A percentile compares a stretch with the other conserved stretches of the same genome.
Conservation (phyloP, 2,797 vertebrate species). For the Pyrrhura leucotis region DNA sequence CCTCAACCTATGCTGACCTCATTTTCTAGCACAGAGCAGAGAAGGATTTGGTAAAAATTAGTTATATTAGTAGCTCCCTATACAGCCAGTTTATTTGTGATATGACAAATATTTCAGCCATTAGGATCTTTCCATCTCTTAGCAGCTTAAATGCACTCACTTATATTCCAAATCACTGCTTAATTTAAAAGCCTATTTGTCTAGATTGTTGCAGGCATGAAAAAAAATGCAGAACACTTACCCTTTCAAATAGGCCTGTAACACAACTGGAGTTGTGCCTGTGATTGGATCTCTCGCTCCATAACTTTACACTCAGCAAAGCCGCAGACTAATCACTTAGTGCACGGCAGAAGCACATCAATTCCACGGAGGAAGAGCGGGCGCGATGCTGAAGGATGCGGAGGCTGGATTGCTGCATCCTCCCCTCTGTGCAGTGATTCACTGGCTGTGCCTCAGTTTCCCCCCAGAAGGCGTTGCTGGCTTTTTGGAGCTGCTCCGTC, state of each 20-base stretch:
- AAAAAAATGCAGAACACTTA: constrained; percentile 54
- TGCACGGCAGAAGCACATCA: background rate
- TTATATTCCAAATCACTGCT: constrained; percentile 99
- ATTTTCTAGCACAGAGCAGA: constrained; percentile 87
- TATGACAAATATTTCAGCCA: constrained; percentile 99
- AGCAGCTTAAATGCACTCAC: constrained; percentile 97
- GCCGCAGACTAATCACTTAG: constrained; percentile 34
- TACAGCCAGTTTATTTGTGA: constrained; percentile 92
- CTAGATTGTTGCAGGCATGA: constrained; percentile 71
- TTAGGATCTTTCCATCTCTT: constrained; percentile 96
- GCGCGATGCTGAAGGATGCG: rapidly evolving
- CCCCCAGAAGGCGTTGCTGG: background rate
- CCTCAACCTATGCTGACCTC: constrained; percentile 94
- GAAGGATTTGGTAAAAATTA: constrained; percentile 95
- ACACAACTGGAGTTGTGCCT: constrained; percentile 37
- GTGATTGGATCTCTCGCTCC: constrained; percentile 68
- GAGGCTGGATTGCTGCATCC: background rate
- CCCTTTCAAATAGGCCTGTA: constrained; percentile 26
- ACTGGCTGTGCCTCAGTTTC: background rate
- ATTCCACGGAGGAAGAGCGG: background rate
- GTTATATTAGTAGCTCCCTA: constrained; percentile 92
- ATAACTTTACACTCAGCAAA: constrained; percentile 56
- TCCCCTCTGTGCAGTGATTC: too few species aligned
- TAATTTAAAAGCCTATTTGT: constrained; percentile 86
- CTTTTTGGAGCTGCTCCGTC: rapidly evolving